Percentiles rank a stretch among this genome's conserved stretches.
These are phyloP conservation scores for Coleophora flavipennella DNA, from an alignment of 2,888 invertebrate species.

Conservation along the genomic window DNA sequence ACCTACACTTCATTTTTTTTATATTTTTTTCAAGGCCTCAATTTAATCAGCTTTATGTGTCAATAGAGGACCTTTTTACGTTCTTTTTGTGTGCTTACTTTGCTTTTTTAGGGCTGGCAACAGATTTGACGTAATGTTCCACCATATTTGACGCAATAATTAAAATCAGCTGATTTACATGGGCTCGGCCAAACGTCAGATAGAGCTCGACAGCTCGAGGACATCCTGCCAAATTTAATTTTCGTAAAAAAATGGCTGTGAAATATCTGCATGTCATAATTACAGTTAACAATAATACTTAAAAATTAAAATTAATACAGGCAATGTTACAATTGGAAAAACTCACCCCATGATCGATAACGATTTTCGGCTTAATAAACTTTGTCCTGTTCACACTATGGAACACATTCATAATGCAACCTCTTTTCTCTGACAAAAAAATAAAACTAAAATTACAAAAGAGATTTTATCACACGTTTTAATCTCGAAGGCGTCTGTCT, in stretches of 20 bases:
- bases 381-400: conserved; percentile 42
- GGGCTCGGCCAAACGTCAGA: conserved; percentile 35
- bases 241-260: too few relatives aligned
- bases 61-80: conserved; percentile 22
- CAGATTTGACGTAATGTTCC: conserved; percentile 6
- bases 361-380: conserved; percentile 33
- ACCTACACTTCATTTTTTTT: too few relatives aligned
- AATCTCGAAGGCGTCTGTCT: conserved; percentile 32
- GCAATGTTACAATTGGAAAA: too few relatives aligned
- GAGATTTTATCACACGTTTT: conserved; percentile 34
- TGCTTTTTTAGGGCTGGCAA: background rate
- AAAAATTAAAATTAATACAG: too few relatives aligned
- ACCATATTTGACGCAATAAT: conserved; percentile 18
- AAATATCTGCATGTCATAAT: too few relatives aligned
- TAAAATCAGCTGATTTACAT: conserved; percentile 48
- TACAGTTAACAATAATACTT: too few relatives aligned
- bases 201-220: conserved; percentile 1
- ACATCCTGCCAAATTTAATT: background rate
- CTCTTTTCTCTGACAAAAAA: conserved; percentile 7
- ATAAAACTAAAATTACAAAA: conserved; percentile 14
- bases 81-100: conserved; percentile 16
- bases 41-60: conserved; percentile 40
- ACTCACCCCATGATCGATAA: conserved; percentile 48
- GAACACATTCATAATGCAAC: conserved; percentile 47
- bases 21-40: conserved; percentile 31